phyloP scores from a whole-genome alignment of 2,888 invertebrate genomes.

The Herminia tarsipennalis region DNA sequence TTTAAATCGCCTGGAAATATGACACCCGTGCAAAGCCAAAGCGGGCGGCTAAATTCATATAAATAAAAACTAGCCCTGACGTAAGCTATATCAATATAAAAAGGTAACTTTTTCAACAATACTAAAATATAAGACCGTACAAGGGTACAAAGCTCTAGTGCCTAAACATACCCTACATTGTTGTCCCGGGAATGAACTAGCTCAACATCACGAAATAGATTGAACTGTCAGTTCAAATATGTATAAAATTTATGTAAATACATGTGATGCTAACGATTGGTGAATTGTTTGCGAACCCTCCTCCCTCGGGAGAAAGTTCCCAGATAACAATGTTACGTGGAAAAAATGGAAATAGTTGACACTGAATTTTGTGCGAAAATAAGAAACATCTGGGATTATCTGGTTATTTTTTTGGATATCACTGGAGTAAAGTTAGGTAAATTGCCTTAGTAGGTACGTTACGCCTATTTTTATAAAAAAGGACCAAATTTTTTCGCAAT shows the following conservation, averaged over 20 bases:
- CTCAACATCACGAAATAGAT: slow-evolving; percentile 18
- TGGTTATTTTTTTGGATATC: slow-evolving; percentile 24
- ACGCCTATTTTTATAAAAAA: too few relatives aligned
- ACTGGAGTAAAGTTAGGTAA: slow-evolving; percentile 13
- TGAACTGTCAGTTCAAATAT: slow-evolving; percentile 37
- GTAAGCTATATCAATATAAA: too few relatives aligned
- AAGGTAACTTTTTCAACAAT: too few relatives aligned
- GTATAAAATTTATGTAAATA: slow-evolving; percentile 36
- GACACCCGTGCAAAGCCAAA: too few relatives aligned
- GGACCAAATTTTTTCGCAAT: too few relatives aligned
- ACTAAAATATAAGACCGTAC: too few relatives aligned
- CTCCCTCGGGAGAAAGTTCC: slow-evolving; percentile 5
- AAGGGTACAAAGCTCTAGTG: too few relatives aligned
- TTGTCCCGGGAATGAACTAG: not conserved
- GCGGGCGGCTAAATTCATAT: too few relatives aligned
- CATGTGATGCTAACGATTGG: slow-evolving; percentile 40
- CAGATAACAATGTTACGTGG: slow-evolving; percentile 38
- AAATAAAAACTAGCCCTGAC: too few relatives aligned
- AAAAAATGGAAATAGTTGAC: slow-evolving; percentile 48
- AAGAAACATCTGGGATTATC: slow-evolving; percentile 33
- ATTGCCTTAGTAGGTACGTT: too few relatives aligned
- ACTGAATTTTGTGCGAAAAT: slow-evolving; percentile 34
- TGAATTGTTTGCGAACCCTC: slow-evolving; percentile 20
- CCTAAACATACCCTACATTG: too few relatives aligned
- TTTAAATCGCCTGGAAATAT: too few relatives aligned